These are phyloP conservation scores for Saguinus oedipus DNA, from an alignment of 2,797 vertebrate species.

Conservation along the genomic window DNA sequence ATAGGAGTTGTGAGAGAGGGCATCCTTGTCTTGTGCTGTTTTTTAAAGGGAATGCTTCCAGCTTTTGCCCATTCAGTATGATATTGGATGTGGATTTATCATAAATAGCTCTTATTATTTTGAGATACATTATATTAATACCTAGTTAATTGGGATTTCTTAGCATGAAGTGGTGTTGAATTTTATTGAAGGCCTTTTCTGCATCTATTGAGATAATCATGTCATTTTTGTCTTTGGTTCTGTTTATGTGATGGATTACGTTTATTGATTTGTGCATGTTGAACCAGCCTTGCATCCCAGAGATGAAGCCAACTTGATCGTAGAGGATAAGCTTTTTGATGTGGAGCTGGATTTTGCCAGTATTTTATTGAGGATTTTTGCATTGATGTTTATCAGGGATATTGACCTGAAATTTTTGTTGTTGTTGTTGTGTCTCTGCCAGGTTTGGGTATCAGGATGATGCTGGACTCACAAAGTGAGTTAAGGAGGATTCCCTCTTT, in stretches of 20 bases:
- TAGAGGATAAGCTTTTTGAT: not conserved
- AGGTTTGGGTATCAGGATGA: not conserved
- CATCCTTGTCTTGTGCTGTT: no score
- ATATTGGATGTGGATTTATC: no score
- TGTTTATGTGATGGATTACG: not conserved
- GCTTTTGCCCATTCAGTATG: no score
- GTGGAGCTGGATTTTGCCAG: not conserved
- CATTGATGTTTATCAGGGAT: not conserved
- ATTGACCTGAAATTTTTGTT: not conserved
- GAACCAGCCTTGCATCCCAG: not conserved
- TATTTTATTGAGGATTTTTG: not conserved
- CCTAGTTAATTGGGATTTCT: not conserved
- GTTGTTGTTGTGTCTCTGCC: not conserved
- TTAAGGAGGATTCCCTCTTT: not conserved
- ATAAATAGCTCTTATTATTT: not conserved
- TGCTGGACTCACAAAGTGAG: not conserved
- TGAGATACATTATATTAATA: not conserved
- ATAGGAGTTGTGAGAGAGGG: not conserved
- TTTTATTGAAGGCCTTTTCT: not conserved
- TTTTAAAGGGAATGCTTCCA: no score
- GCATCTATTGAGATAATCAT: not conserved
- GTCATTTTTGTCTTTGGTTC: not conserved
- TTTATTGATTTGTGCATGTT: not conserved
- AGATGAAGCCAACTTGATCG: not conserved
- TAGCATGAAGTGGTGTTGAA: not conserved